Evolutionary conservation across 2,113 vertebrate species (phyloP).

Genomic region (Dicerorhinus sumatrensis): DNA sequence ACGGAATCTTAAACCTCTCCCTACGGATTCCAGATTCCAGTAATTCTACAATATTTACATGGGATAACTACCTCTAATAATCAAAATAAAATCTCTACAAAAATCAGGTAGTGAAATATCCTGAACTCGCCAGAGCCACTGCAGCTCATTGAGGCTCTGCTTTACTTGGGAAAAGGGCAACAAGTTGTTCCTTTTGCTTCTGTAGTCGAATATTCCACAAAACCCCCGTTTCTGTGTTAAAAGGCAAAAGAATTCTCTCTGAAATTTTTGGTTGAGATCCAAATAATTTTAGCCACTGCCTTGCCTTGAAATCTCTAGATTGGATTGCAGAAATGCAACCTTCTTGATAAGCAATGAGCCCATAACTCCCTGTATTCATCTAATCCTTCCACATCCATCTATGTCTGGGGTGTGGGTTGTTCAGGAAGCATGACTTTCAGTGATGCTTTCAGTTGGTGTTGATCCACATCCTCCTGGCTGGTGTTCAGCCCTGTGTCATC

Average conservation of each 20-base stretch:
- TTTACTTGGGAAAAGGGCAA: background rate
- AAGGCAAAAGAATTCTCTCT: background rate
- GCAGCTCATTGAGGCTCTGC: fast-evolving
- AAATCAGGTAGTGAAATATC: background rate
- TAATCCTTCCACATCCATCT: too few species aligned
- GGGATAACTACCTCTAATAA: background rate
- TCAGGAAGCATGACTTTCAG: background rate
- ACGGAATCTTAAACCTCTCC: background rate
- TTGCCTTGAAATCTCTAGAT: background rate
- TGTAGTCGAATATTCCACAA: too few species aligned
- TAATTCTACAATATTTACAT: background rate
- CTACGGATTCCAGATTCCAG: background rate
- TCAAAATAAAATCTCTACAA: background rate
- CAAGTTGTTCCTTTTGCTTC: background rate
- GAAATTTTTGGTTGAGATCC: background rate
- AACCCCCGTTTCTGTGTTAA: background rate
- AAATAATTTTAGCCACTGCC: background rate
- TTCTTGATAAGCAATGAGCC: background rate
- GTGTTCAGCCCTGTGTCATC: too few species aligned
- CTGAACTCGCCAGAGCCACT: fast-evolving
- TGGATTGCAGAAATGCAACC: background rate
- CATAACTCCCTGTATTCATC: too few species aligned
- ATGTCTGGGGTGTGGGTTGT: fast-evolving
- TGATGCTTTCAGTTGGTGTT: background rate
- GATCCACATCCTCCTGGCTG: background rate